A percentile compares a stretch with the other conserved stretches of the same genome.
Evolutionary conservation across 2,888 invertebrate genomes (phyloP).

Genomic region (Baronia brevicornis): DNA sequence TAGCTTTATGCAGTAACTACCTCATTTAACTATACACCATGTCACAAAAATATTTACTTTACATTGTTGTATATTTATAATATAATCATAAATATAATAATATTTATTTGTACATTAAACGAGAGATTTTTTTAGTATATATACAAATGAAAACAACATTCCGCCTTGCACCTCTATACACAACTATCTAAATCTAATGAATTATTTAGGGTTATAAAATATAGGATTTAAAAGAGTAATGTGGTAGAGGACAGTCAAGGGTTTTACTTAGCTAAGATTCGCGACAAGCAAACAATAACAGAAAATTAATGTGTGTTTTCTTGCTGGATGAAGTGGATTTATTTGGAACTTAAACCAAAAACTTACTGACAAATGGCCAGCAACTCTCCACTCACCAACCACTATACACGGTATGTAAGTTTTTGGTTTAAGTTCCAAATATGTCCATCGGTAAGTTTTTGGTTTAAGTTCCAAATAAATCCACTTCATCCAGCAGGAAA

Average conservation of each 20-base stretch:
- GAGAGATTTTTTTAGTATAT: slow-evolving; percentile 56
- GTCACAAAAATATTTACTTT: slow-evolving; percentile 70
- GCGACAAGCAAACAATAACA: too few relatives aligned
- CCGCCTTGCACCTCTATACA: slow-evolving; percentile 54
- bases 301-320: too few relatives aligned
- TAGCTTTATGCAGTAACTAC: slow-evolving; percentile 43
- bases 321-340: too few relatives aligned
- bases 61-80: slow-evolving; percentile 53
- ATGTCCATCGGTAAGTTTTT: too few relatives aligned
- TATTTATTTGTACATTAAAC: slow-evolving; percentile 69
- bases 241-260: slow-evolving; percentile 4
- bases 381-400: too few relatives aligned
- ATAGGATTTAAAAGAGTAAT: slow-evolving; percentile 38
- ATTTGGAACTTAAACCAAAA: too few relatives aligned
- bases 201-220: slow-evolving; percentile 58
- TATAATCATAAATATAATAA: slow-evolving; percentile 60
- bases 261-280: too few relatives aligned
- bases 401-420: too few relatives aligned
- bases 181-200: slow-evolving; percentile 40
- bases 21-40: slow-evolving; percentile 55
- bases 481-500: too few relatives aligned
- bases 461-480: too few relatives aligned
- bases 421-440: too few relatives aligned
- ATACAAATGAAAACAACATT: slow-evolving; percentile 64
- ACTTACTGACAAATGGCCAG: too few relatives aligned